A percentile compares a stretch with the other conserved stretches of the same genome.
phyloP scores from a whole-genome alignment of 2,797 vertebrate species.

The Clarias platycephalus region DNA sequence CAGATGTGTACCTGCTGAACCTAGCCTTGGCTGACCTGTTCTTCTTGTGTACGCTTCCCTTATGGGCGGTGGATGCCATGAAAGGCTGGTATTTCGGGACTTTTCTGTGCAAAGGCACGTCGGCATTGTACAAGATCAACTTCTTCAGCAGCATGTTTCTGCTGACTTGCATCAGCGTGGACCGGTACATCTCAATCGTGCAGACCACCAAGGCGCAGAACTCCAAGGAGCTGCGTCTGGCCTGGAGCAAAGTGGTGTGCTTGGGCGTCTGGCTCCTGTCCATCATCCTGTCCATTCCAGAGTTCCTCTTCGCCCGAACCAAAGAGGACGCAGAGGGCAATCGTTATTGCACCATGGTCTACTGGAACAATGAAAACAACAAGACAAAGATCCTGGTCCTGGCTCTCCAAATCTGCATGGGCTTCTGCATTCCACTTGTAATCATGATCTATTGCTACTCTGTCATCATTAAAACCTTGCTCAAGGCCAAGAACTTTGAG shows the following conservation, averaged over 20 bases:
- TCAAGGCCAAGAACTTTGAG: conserved; percentile 78
- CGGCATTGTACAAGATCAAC: conserved; percentile 83
- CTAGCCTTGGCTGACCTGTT: conserved; percentile 84
- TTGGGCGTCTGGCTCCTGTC: conserved; percentile 76
- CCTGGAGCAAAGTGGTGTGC: conserved; percentile 75
- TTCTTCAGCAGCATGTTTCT: conserved; percentile 85
- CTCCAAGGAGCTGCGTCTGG: conserved; percentile 68
- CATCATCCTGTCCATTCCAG: conserved; percentile 74
- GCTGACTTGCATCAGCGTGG: conserved; percentile 85
- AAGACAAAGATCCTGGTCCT: conserved; percentile 71
- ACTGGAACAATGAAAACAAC: conserved; percentile 58
- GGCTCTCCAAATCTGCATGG: conserved; percentile 78
- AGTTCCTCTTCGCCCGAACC: conserved; percentile 71
- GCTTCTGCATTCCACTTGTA: conserved; percentile 82
- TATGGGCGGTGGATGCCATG: conserved; percentile 80
- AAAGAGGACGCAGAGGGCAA: conserved; percentile 43
- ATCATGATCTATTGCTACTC: conserved; percentile 84
- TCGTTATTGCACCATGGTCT: conserved; percentile 73
- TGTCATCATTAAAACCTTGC: conserved; percentile 77
- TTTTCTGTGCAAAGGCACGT: conserved; percentile 77
- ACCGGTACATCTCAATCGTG: conserved; percentile 83
- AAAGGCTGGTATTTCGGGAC: conserved; percentile 77
- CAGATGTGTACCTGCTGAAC: conserved; percentile 82
- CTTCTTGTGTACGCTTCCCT: conserved; percentile 82
- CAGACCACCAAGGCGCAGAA: conserved; percentile 72